These are phyloP conservation scores for Sympetrum striolatum DNA, from an alignment of 2,888 invertebrate species.

Conservation along the genomic window DNA sequence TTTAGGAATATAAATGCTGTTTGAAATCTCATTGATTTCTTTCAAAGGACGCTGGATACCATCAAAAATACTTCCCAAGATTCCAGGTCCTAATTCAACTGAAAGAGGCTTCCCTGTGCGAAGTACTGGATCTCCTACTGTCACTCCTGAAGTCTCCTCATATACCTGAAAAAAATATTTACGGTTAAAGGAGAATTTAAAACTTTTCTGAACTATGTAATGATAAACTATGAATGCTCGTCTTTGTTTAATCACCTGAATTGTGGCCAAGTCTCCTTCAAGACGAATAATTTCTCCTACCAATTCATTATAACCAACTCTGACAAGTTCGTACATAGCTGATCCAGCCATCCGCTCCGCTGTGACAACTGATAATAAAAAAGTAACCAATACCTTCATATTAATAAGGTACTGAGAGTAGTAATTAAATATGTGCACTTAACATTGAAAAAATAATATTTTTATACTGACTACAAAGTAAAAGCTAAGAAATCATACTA, in stretches of 20 bases:
- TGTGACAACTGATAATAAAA: conserved; percentile 90
- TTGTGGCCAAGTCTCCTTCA: conserved; percentile 99
- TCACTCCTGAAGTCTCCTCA: conserved; percentile 96
- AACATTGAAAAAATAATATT: too few relatives aligned
- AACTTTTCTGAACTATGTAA: background rate
- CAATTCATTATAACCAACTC: conserved; percentile 96
- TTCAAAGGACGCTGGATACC: conserved; percentile 99
- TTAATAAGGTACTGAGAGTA: too few relatives aligned
- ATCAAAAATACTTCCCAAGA: conserved; percentile 99
- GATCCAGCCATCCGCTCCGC: conserved; percentile 99
- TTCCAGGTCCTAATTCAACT: conserved; percentile 98
- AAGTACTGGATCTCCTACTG: conserved; percentile 98
- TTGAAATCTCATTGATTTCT: conserved; percentile 92
- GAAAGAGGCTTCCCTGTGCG: conserved; percentile 98
- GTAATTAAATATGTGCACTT: too few relatives aligned
- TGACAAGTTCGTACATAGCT: conserved; percentile 99
- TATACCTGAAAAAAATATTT: conserved; percentile 71
- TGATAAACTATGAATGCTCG: background rate
- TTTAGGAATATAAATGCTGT: conserved; percentile 99
- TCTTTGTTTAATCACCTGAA: conserved; percentile 80
- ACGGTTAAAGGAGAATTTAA: background rate
- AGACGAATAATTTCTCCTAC: conserved; percentile 99
- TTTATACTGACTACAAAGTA: too few relatives aligned
- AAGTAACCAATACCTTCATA: too few relatives aligned
- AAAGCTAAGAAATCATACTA: too few relatives aligned